phyloP scores from a whole-genome alignment of 2,888 invertebrate genomes.

The Lutraria lutraria region DNA sequence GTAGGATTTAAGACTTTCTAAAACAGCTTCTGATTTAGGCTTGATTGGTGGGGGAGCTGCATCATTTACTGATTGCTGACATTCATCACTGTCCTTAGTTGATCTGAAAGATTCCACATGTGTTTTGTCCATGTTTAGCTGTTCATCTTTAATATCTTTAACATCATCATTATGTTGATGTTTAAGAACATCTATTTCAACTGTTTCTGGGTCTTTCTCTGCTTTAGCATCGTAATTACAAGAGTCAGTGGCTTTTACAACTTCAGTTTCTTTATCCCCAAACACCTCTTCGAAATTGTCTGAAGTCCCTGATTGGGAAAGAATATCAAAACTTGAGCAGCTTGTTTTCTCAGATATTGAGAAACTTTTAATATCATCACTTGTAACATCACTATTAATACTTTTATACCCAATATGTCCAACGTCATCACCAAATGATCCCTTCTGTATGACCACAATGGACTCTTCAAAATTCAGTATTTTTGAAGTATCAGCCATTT shows the following conservation, averaged over 20 bases:
- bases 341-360: not conserved
- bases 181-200: too few species aligned
- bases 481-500: not conserved
- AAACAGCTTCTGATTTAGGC: slow-evolving; percentile 25
- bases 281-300: not conserved
- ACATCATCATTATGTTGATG: not conserved
- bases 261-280: not conserved
- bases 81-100: not conserved
- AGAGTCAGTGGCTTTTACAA: not conserved
- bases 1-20: slow-evolving; percentile 26
- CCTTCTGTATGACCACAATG: not conserved
- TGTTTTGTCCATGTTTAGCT: not conserved
- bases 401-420: slow-evolving; percentile 31
- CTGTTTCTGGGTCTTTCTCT: too few species aligned
- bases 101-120: not conserved
- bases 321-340: not conserved
- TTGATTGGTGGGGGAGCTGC: slow-evolving; percentile 24
- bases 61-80: not conserved
- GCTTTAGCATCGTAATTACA: too few species aligned
- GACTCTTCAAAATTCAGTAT: not conserved
- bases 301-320: not conserved
- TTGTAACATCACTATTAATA: slow-evolving; percentile 29
- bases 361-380: not conserved
- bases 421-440: not conserved
- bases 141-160: not conserved